Base-by-base conservation (phyloP, 1,140 invertebrate species). In the Xylocopa sonorina region DNA sequence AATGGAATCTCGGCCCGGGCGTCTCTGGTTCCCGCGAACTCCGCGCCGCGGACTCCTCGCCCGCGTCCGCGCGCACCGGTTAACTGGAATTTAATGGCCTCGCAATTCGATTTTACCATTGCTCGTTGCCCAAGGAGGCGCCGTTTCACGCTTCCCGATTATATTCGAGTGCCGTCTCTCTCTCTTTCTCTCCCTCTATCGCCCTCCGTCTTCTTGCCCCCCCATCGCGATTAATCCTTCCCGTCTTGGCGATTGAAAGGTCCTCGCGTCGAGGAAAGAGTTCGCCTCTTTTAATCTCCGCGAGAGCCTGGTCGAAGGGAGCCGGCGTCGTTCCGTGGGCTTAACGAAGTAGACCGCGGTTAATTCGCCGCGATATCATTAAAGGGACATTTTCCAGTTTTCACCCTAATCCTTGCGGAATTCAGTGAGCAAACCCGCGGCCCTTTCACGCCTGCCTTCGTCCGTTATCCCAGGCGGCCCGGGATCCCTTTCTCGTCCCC, bases 331-430 rank as follows among this genome's bases (percentile, higher is more conserved):
- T 41, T 43, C 10, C 53, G n/a, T 48, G 53, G 24, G 27, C 46
- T 78, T 62, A 78, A 78, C 75, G 75, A 78, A 78, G 66, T 78
- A 78, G 66, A 81, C 64, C 75, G 67, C 83, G 88, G 89, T 90
- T 91, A 91, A 90, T 90, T 89, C 90, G 82, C 76, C 83, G 84
- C 86, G 79, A 89, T 90, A 89, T 90, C 90, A 92, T 93, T 92
- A 92, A 91, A 92, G 91, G 85, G 91, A 92, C 91, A 91, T 92
- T 92, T 93, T 93, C 91, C 91, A 91, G 90, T 91, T 92, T 92
- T 92, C 91, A 88, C 90, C 91, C 90, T 93, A 92, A 93, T 93
- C 91, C 92, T 89, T 85, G 86, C 86, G 89, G 90, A 91, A 92
- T 92, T 92, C 92, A 92, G 85, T 92, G 91, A 91, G 88, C 91